Conservation (phyloP, 2,113 vertebrate species). For the Microtus richardsoni region DNA sequence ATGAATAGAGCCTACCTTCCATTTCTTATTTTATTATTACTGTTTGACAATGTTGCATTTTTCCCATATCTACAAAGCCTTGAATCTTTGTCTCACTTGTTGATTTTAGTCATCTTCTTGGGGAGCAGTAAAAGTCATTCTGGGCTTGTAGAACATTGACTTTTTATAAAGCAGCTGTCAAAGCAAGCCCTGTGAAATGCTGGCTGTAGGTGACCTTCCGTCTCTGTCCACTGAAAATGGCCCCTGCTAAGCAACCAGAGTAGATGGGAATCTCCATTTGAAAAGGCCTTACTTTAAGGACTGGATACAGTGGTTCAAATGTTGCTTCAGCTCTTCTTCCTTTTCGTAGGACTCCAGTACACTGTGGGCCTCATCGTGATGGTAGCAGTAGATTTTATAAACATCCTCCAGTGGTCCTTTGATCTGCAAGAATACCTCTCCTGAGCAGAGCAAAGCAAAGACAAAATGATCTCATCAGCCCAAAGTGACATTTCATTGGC, state of each 20-base stretch:
- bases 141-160: conserved; percentile 80
- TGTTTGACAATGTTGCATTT: conserved; percentile 59
- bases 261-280: conserved; percentile 74
- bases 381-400: conserved; percentile 98
- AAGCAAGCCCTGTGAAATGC: conserved; percentile 80
- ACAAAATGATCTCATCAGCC: conserved; percentile 78
- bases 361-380: conserved; percentile 94
- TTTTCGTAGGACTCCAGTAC: conserved; percentile 95
- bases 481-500: conserved; percentile 58
- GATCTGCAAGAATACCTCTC: conserved; percentile 95
- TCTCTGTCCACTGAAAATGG: conserved; percentile 83
- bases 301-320: conserved; percentile 92
- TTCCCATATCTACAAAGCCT: conserved; percentile 44
- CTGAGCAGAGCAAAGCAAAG: conserved; percentile 85
- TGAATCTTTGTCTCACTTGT: conserved; percentile 58
- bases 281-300: conserved; percentile 93
- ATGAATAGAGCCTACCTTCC: not conserved
- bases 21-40: conserved; percentile 22
- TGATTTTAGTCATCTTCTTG: conserved; percentile 82
- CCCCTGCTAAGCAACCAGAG: conserved; percentile 79
- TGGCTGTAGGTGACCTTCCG: conserved; percentile 82
- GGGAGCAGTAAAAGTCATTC: conserved; percentile 77
- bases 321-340: conserved; percentile 93
- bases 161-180: conserved; percentile 82
- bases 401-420: conserved; percentile 94